phyloP scores from a whole-genome alignment of 2,888 invertebrate genomes.

The Hololepta plana region DNA sequence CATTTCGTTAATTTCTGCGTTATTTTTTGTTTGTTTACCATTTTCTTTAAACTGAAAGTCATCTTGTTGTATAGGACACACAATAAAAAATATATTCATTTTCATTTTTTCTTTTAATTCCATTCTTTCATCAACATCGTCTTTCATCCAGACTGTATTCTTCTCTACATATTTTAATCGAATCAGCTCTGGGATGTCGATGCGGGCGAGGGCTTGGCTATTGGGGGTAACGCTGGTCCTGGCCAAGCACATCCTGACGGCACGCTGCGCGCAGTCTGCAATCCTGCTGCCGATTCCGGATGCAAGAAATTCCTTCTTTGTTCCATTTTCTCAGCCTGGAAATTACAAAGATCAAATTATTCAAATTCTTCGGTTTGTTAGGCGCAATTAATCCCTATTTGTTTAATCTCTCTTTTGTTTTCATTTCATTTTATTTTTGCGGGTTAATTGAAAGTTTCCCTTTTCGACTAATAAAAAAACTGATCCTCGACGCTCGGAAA shows the following conservation, averaged over 20 bases:
- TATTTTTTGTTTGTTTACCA: too few relatives aligned
- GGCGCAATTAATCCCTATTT: too few relatives aligned
- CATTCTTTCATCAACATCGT: too few relatives aligned
- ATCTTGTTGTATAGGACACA: too few relatives aligned
- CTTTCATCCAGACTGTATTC: constrained; percentile 4
- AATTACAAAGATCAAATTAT: too few relatives aligned
- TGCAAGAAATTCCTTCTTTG: constrained; percentile 73
- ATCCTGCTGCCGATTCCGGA: constrained; percentile 63
- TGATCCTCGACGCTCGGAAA: too few relatives aligned
- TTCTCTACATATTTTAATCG: constrained; percentile 10
- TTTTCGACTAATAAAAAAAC: neutral
- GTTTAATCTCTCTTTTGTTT: too few relatives aligned
- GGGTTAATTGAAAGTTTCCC: constrained; percentile 5
- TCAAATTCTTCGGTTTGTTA: too few relatives aligned
- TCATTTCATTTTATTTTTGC: constrained; percentile 5
- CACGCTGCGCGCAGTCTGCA: constrained; percentile 28
- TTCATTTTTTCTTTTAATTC: too few relatives aligned
- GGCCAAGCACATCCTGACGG: constrained; percentile 62
- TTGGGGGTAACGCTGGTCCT: constrained; percentile 56
- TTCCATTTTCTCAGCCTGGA: constrained; percentile 63
- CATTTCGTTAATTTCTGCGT: too few relatives aligned
- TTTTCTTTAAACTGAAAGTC: too few relatives aligned
- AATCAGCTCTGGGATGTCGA: constrained; percentile 24
- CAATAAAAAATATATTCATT: neutral
- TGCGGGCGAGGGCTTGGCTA: constrained; percentile 12